Base-by-base conservation (phyloP, 2,113 vertebrate genomes). In the Tylochromis polylepis region DNA sequence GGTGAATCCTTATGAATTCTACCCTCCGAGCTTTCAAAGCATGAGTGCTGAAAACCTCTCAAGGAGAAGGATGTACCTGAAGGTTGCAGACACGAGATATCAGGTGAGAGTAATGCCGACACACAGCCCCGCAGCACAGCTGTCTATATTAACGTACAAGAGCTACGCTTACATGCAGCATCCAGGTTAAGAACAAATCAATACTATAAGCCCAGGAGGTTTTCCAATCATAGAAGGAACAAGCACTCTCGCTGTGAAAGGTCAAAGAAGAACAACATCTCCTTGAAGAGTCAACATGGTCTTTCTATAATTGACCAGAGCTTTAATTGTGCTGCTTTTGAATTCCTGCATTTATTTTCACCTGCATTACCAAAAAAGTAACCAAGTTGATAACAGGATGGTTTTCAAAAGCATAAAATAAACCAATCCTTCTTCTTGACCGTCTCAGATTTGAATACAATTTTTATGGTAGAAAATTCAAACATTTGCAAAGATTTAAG, bases 171-270 rank as follows among this genome's bases (percentile, higher is more conserved):
- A 92, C 82, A 75, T 56, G 77, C 82, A 36, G 90, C 83, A 83
- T 88, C 46, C 57, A 85, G 85, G 72, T 89, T 94, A 67, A 89
- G 85, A 88, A 84, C 38, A 87, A 91, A 95, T 93, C 92, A 90
- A 92, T 95, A 87, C 8, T n/a, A 62, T 56, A 57, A 87, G 82
- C 86, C 72, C 55, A 12, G 43, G 79, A 90, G 84, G 15, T 86
- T 81, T 82, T 92, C 79, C 57, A 89, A 87, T 83, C 75, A 77
- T n/a, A 86, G 67, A 81, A 27, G 38, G 31, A 81, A 55, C 34
- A 57, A 31, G 4, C 2, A 2, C 18, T 85, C 22, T 15, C 58
- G 20, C 60, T 58, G 75, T 83, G 59, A 86, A 72, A 86, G 82
- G 85, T 88, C 79, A 87, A 46, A 31, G 34, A 60, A 62, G 20